Evolutionary conservation across 1,140 invertebrate species (phyloP).

Genomic region (Orussus abietinus): DNA sequence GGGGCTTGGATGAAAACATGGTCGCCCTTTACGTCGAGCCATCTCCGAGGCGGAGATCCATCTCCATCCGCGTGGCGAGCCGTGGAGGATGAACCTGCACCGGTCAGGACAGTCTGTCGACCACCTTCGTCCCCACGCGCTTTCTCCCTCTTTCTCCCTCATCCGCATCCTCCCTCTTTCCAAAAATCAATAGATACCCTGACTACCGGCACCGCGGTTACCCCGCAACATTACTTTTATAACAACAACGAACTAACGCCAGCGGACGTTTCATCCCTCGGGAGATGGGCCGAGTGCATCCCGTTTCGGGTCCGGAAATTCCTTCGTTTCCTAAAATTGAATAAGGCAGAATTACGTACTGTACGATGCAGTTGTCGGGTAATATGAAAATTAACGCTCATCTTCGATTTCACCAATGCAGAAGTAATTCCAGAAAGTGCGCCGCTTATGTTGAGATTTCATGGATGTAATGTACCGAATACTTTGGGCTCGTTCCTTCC

Average conservation of each 20-base stretch:
- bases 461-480: neutral
- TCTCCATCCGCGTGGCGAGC: conserved; percentile 6
- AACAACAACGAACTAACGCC: no score
- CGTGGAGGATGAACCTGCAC: conserved; percentile 13
- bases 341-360: no score
- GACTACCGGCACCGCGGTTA: conserved; percentile 27
- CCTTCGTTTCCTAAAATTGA: no score
- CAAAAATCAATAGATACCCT: conserved; percentile 46
- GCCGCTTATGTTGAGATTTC: neutral
- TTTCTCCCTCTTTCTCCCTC: conserved; percentile 28
- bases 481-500: neutral
- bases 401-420: neutral
- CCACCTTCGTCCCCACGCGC: conserved; percentile 30
- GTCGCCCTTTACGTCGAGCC: no score
- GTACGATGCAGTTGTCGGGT: no score
- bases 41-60: no score
- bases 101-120: conserved; percentile 30
- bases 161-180: conserved; percentile 32
- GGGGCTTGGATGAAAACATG: neutral
- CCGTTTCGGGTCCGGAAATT: no score
- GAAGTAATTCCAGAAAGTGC: neutral
- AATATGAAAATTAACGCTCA: neutral
- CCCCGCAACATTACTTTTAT: no score
- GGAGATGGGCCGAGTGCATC: conserved; percentile 9
- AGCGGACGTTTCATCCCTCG: no score